Conservation (phyloP, 2,888 invertebrate species). For the Brenthis daphne region DNA sequence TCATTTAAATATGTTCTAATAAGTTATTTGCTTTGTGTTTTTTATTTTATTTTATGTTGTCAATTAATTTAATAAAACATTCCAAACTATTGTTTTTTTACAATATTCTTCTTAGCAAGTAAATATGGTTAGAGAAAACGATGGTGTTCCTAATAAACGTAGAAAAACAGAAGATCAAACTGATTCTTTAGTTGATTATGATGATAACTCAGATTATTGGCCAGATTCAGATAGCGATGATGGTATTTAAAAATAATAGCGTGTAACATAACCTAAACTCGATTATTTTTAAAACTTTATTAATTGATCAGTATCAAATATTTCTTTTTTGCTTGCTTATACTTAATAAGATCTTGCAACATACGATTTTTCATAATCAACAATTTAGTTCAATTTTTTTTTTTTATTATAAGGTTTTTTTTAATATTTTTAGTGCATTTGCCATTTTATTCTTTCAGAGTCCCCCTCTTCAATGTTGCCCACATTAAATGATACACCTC, state of each 20-base stretch:
- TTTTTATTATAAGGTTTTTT: neutral
- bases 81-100: slow-evolving; percentile 15
- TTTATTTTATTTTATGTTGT: neutral
- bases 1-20: slow-evolving; percentile 9
- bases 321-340: too few relatives aligned
- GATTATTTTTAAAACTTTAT: neutral
- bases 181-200: slow-evolving; percentile 52
- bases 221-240: slow-evolving; percentile 64
- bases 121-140: slow-evolving; percentile 70
- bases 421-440: neutral
- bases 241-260: slow-evolving; percentile 47
- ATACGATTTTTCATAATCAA: too few relatives aligned
- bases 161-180: slow-evolving; percentile 58
- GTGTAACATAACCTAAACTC: slow-evolving; percentile 27
- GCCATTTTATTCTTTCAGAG: slow-evolving; percentile 61
- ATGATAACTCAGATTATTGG: slow-evolving; percentile 70
- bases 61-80: slow-evolving; percentile 1
- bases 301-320: neutral
- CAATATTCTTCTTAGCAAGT: neutral
- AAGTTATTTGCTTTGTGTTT: neutral
- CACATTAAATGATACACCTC: slow-evolving; percentile 80
- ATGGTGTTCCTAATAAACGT: slow-evolving; percentile 59
- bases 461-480: slow-evolving; percentile 84
- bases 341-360: too few relatives aligned
- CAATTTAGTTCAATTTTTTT: too few relatives aligned